Conservation (phyloP, 2,888 invertebrate species). For the Ischnus inquisitorius region DNA sequence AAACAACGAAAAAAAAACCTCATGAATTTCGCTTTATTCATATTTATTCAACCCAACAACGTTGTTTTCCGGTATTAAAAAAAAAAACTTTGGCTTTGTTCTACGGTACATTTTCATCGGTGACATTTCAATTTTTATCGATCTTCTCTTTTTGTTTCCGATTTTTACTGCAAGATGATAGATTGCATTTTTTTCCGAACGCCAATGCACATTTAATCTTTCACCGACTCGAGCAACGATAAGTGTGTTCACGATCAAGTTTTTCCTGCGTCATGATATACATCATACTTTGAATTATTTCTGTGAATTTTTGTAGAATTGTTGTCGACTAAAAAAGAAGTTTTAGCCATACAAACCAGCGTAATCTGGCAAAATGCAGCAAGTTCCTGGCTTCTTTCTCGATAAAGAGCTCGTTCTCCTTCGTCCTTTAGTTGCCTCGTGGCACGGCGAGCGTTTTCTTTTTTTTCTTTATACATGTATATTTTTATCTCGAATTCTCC, state of each 20-base stretch:
- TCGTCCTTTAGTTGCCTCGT: background rate
- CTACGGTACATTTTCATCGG: background rate
- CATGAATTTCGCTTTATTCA: constrained; percentile 5
- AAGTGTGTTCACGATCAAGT: no score
- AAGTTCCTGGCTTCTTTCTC: background rate
- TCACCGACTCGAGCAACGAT: no score
- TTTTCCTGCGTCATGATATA: no score
- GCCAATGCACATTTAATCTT: no score
- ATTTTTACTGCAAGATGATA: background rate
- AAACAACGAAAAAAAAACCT: constrained; percentile 45
- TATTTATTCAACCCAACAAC: constrained; percentile 15
- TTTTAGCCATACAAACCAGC: no score
- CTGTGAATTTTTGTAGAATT: no score
- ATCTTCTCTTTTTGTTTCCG: background rate
- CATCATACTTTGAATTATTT: no score
- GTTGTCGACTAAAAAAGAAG: no score
- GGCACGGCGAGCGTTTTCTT: background rate
- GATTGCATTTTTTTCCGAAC: background rate
- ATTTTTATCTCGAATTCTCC: constrained; percentile 1
- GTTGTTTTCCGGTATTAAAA: background rate
- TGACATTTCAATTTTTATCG: constrained; percentile 6
- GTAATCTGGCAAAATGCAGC: background rate
- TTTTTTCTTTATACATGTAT: background rate
- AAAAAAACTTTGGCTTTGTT: constrained; percentile 6
- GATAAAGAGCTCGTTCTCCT: background rate